Base-by-base conservation (phyloP, 2,888 invertebrate genomes). In the Acleris literana region DNA sequence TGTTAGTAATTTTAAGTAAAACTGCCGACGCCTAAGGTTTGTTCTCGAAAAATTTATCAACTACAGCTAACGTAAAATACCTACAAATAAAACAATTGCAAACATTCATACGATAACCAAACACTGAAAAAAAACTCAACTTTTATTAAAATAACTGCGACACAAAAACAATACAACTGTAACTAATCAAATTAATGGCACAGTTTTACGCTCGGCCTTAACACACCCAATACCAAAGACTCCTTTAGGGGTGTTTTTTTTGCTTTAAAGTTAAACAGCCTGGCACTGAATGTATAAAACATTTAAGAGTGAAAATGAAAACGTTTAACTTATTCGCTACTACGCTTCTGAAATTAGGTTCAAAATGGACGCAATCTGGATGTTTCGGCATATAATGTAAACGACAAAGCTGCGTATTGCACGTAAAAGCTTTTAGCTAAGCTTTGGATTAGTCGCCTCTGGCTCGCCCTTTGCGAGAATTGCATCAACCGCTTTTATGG, bases 361-460 rank as follows among this genome's bases (percentile, higher is more conserved):
- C 9, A 39, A 13, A 39, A 11, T 39, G 39, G 13, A 13, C 39
- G 0, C 39, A 13, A 39, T 39, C 3, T 39, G 3, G 39, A 39
- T 11, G 39, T 39, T 13, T 39, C 4, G 39, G 39, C 39, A 1
- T 4, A 39, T 39, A 39, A 39, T 39, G 9, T 39, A 64, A 64
- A 13, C 43, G 60, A 65, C 56, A 65, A 61, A 65, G 63, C 62
- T 55, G 46, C 22, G 63, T 69, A 70, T 69, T 65, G 71, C 69
- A 63, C 60, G 49, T 59, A 66, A 70, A 68, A 56, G 68, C 68
- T 48, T 61, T 56, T 25, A 64, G 70, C 72, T 70, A 70, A 72
- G 69, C 71, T 69, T 39, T 58, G 69, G 74, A 76, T 75, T 73
- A 76, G 63, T 61, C 70, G 49, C 55, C 16, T 69, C 68, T 70